phyloP scores from a whole-genome alignment of 2,797 vertebrate genomes.

The Typhlichthys subterraneus region DNA sequence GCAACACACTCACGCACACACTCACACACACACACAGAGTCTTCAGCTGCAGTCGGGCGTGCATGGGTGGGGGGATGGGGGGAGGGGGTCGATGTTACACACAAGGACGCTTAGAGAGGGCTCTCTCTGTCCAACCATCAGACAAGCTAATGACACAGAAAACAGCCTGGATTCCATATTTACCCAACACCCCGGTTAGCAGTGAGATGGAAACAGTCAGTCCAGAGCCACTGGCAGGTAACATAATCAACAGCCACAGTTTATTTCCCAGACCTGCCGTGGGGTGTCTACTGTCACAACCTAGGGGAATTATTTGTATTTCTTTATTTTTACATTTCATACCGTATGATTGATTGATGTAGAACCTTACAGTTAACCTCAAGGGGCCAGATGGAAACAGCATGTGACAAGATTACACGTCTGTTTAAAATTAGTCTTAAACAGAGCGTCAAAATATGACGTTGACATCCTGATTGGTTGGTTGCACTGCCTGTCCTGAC shows the following conservation, averaged over 20 bases:
- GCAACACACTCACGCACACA: conserved; percentile 18
- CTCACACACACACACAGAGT: conserved; percentile 28
- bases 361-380: too few relatives aligned
- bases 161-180: conserved; percentile 66
- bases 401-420: too few relatives aligned
- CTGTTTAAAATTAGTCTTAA: too few relatives aligned
- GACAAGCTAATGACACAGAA: conserved; percentile 66
- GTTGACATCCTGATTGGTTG: too few relatives aligned
- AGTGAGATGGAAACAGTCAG: conserved; percentile 62
- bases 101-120: conserved; percentile 38
- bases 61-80: too few relatives aligned
- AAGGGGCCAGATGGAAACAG: too few relatives aligned
- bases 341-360: background rate
- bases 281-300: conserved; percentile 28
- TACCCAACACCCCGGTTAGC: conserved; percentile 59
- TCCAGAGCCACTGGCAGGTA: conserved; percentile 25
- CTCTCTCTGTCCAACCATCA: conserved; percentile 40
- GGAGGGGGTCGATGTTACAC: conserved; percentile 37
- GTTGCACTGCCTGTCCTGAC: too few relatives aligned
- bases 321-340: too few relatives aligned
- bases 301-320: background rate
- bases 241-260: conserved; percentile 57
- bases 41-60: conserved; percentile 21
- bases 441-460: too few relatives aligned
- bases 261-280: conserved; percentile 52